Percentiles rank a stretch among this genome's conserved stretches.
Conservation (phyloP, 1,140 invertebrate species). For the Papilio polytes region DNA sequence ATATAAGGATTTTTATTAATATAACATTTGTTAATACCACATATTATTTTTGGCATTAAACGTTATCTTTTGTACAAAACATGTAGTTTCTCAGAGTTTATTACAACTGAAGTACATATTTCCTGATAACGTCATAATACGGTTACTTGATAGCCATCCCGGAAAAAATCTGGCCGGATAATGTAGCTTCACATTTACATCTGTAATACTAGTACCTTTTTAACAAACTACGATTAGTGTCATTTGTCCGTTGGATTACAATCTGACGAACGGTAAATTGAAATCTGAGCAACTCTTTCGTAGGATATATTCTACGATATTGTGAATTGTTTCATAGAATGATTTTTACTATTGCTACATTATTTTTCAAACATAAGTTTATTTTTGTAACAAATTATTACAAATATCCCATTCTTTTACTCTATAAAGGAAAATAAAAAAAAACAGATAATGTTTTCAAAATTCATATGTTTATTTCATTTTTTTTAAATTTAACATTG, state of each 20-base stretch:
- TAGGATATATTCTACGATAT: too few relatives aligned
- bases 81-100: neutral
- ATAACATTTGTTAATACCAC: neutral
- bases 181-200: neutral
- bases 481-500: too few relatives aligned
- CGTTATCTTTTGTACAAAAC: neutral
- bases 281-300: too few relatives aligned
- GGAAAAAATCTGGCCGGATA: slow-evolving; percentile 25
- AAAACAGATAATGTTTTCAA: too few relatives aligned
- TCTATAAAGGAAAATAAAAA: too few relatives aligned
- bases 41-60: neutral
- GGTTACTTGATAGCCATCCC: slow-evolving; percentile 15
- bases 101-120: neutral
- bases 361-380: too few relatives aligned
- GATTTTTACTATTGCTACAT: too few relatives aligned
- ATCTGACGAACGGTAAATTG: neutral
- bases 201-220: slow-evolving; percentile 8
- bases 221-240: neutral
- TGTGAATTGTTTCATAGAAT: too few relatives aligned
- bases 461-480: too few relatives aligned
- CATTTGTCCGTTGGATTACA: neutral
- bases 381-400: too few relatives aligned
- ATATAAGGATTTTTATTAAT: neutral
- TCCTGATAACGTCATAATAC: slow-evolving; percentile 19
- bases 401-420: too few relatives aligned